Conservation (phyloP, 2,113 vertebrate species). For the Prionailurus viverrinus region DNA sequence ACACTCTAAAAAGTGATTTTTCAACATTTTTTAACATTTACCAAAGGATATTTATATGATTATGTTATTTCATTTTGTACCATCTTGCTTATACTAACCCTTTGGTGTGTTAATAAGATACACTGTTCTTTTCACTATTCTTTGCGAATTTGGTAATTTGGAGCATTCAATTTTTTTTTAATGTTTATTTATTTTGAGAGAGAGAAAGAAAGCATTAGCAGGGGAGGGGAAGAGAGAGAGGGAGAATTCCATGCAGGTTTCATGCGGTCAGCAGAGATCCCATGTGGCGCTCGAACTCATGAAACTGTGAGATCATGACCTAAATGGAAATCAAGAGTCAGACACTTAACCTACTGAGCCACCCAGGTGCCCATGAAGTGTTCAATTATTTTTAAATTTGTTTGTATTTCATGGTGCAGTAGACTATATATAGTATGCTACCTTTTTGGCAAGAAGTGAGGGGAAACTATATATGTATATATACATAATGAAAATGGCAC, state of each 20-base stretch:
- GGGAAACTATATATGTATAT: neutral
- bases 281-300: too few relatives aligned
- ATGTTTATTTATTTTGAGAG: too few relatives aligned
- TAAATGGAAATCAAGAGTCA: too few relatives aligned
- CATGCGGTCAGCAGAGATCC: too few relatives aligned
- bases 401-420: neutral
- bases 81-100: neutral
- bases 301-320: too few relatives aligned
- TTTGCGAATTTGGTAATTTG: slow-evolving; percentile 34
- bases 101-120: slow-evolving; percentile 36
- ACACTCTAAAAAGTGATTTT: neutral
- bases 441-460: neutral
- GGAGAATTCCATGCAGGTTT: too few relatives aligned
- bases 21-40: slow-evolving; percentile 29
- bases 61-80: slow-evolving; percentile 55
- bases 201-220: too few relatives aligned
- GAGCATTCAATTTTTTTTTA: neutral
- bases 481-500: neutral
- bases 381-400: neutral
- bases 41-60: neutral
- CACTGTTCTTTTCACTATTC: slow-evolving; percentile 25
- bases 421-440: neutral
- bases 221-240: too few relatives aligned
- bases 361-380: neutral
- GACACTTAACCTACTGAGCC: too few relatives aligned